These are phyloP conservation scores for Pyrrhia umbra DNA, from an alignment of 2,888 invertebrate species.

Conservation along the genomic window DNA sequence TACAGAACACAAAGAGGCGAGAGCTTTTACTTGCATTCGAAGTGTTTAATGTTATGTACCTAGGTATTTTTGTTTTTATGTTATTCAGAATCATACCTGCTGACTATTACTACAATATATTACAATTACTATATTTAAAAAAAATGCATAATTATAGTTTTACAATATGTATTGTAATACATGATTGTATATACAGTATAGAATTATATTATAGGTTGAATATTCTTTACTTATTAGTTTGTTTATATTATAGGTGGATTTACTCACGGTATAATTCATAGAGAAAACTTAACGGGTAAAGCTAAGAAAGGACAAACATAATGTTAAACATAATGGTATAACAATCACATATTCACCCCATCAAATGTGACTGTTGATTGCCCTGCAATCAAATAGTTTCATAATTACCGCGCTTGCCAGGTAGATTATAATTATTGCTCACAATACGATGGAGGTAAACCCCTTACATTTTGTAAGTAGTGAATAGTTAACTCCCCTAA, in stretches of 20 bases:
- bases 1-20: conserved; percentile 11
- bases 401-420: background rate
- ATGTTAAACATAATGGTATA: background rate
- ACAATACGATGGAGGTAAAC: background rate
- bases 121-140: no score
- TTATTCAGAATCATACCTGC: background rate
- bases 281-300: no score
- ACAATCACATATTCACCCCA: background rate
- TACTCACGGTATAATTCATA: no score
- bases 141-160: background rate
- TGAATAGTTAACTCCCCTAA: conserved; percentile 8
- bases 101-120: background rate
- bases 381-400: background rate
- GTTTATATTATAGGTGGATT: no score
- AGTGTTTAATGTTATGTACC: background rate
- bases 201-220: no score
- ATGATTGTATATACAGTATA: no score
- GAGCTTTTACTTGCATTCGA: conserved; percentile 3
- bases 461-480: conserved; percentile 11
- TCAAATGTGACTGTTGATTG: background rate
- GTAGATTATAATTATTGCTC: background rate
- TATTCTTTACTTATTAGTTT: no score
- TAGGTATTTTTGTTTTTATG: background rate
- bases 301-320: no score
- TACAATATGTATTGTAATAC: no score